Evolutionary conservation across 2,113 vertebrate genomes (phyloP).

Genomic region (Rhea americana): DNA sequence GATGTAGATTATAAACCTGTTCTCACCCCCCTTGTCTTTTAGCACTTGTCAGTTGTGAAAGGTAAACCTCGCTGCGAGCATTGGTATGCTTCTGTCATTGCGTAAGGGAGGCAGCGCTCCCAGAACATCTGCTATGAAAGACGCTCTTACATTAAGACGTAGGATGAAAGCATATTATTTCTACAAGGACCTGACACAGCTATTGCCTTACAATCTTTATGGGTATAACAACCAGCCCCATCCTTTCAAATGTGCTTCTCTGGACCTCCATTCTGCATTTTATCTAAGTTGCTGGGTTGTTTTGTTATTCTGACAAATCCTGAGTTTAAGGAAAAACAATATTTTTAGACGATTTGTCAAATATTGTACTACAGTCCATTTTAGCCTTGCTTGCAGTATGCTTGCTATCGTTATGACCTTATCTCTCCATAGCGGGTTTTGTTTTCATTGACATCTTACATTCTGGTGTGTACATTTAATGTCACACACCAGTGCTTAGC

Average conservation of each 20-base stretch:
- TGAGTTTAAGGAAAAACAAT: background rate
- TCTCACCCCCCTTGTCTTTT: constrained; percentile 71
- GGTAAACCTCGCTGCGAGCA: constrained; percentile 61
- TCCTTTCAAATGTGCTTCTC: constrained; percentile 5
- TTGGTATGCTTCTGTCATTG: constrained; percentile 60
- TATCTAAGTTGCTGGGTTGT: background rate
- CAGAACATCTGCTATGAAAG: constrained; percentile 58
- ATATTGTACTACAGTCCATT: background rate
- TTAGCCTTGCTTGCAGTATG: background rate
- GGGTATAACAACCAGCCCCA: background rate
- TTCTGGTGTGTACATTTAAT: constrained; percentile 57
- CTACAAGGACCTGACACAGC: constrained; percentile 63
- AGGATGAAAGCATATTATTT: constrained; percentile 61
- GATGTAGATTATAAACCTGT: constrained; percentile 58
- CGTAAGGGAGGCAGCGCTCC: constrained; percentile 43
- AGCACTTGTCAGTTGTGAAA: constrained; percentile 69
- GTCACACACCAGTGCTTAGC: constrained; percentile 44
- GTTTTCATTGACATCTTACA: constrained; percentile 48
- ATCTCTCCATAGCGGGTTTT: constrained; percentile 35
- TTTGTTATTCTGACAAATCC: background rate
- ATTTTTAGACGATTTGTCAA: background rate
- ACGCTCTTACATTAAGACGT: constrained; percentile 41
- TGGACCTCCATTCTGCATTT: background rate
- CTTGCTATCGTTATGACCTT: background rate
- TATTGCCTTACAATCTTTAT: constrained; percentile 46